Conservation (phyloP, 2,888 invertebrate genomes). For the Prosopocoilus inquinatus region DNA sequence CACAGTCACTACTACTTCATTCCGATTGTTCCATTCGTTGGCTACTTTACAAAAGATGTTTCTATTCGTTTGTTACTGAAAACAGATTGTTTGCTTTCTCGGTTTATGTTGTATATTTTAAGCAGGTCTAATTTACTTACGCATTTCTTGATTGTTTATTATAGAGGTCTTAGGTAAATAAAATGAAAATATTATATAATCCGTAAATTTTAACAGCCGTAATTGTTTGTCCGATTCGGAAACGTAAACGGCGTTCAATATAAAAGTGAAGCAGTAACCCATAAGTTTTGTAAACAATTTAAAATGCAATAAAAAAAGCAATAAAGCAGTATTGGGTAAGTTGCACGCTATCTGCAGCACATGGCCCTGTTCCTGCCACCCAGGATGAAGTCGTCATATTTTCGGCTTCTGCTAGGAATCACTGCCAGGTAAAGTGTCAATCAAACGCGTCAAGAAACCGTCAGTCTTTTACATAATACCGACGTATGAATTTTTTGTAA, state of each 20-base stretch:
- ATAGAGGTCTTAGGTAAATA: no score
- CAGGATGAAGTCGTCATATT: conserved; percentile 13
- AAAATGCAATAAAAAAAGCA: not conserved
- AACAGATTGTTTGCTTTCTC: no score
- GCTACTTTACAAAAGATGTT: no score
- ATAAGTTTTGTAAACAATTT: conserved; percentile 2
- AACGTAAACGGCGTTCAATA: not conserved
- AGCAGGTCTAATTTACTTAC: no score
- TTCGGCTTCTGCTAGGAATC: conserved; percentile 6
- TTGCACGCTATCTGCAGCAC: conserved; percentile 13
- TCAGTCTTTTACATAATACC: not conserved
- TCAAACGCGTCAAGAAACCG: not conserved
- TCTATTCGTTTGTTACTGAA: no score
- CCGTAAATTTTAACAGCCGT: no score
- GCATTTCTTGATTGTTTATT: no score
- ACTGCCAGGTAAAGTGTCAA: conserved; percentile 1
- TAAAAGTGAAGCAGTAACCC: not conserved
- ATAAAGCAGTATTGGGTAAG: not conserved
- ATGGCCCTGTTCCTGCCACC: conserved; percentile 15
- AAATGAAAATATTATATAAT: no score
- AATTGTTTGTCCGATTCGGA: no score
- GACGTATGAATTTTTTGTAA: not conserved
- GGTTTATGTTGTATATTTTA: no score
- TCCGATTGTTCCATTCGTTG: no score
- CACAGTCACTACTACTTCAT: no score